Evolutionary conservation across 2,888 invertebrate species (phyloP), one percentile per base, ranked within the genome.

Genomic region (Polyommatus iphigenia): DNA sequence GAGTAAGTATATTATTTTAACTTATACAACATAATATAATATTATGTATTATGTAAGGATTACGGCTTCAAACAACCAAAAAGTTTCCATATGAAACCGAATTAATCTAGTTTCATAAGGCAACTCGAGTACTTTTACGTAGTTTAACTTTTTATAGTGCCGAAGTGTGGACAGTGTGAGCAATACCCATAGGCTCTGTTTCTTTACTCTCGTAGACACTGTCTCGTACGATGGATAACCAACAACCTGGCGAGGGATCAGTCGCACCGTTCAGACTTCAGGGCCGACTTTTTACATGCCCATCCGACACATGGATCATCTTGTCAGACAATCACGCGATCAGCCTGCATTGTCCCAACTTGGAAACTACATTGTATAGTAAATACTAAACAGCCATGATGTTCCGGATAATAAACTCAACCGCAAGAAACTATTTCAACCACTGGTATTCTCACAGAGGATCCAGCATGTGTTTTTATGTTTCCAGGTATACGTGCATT

Each of bases 401-500:
- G 62, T 24, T 13, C 24, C 24, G 62, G 62, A 62, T 62, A 59
- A 59, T 59, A 59, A 59, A 59, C 2, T 8, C 8, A 59, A 20
- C 24, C 62, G 2, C 24, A 67, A 29, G 15, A 29, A 67, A 29
- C 67, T 67, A 32, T 29, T 29, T 67, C 67, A 67, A 67, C 24
- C 29, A 32, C 67, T 67, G 0, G 29, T 29, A 32, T 67, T 67
- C 67, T 67, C 67, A 67, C 67, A 67, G 67, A 32, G 10, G 62
- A 62, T 24, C 62, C 24, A 62, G 13, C 67, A 29, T 67, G 67
- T 24, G 67, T 67, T 67, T 67, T 67, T 67, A 29, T 15, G 67
- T 29, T 67, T 67, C 67, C 67, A 67, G 67, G 67, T 67, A 67
- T 10, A 29, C 67, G 24, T 67, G 67, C 24, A 24, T 62, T 24